phyloP scores from a whole-genome alignment of 2,113 vertebrate species.

The Bombycilla garrulus region DNA sequence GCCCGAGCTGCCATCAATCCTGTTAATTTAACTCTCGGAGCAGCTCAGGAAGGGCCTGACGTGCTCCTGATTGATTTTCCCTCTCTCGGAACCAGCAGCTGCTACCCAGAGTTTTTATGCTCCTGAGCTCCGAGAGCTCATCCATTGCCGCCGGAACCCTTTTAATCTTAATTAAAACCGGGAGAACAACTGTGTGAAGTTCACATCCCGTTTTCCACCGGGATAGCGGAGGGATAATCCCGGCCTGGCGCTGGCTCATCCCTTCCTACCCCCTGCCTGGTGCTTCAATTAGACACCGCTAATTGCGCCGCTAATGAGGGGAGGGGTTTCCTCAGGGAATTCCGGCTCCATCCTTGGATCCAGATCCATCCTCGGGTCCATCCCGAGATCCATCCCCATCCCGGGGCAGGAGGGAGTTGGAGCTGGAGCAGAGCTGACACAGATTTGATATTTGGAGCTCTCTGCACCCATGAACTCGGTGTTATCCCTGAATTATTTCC shows the following conservation, averaged over 20 bases:
- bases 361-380: not conserved
- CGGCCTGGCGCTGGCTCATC: accelerated
- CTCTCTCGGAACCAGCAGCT: not conserved
- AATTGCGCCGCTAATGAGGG: not conserved
- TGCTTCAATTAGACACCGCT: not conserved
- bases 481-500: not conserved
- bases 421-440: not conserved
- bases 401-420: accelerated
- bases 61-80: not conserved
- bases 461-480: not conserved
- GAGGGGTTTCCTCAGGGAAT: not conserved
- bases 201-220: not conserved
- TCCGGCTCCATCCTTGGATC: not conserved
- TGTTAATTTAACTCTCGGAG: not conserved
- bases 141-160: not conserved
- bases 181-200: not conserved
- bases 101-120: not conserved
- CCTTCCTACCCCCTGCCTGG: not conserved
- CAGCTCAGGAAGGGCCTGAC: not conserved
- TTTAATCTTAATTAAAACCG: not conserved
- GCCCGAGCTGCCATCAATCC: not conserved
- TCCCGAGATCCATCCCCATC: not conserved
- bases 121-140: not conserved
- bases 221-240: not conserved
- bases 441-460: not conserved